Conservation (phyloP, 2,113 vertebrate genomes). For the Cheirogaleus medius region DNA sequence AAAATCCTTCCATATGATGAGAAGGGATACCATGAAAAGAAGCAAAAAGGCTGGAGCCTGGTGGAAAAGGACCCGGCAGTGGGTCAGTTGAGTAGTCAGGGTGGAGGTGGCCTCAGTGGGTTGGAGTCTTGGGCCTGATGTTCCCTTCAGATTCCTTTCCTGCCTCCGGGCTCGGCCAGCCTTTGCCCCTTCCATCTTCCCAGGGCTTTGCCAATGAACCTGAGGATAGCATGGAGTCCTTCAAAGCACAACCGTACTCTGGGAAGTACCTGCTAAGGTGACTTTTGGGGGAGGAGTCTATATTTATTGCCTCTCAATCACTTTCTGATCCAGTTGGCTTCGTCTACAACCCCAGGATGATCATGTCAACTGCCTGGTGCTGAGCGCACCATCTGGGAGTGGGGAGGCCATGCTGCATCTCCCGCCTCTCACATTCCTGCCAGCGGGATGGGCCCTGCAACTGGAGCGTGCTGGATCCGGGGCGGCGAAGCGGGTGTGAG, state of each 20-base stretch:
- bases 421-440: fast-evolving
- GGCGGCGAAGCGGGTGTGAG: not conserved
- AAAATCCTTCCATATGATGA: slow-evolving; percentile 55
- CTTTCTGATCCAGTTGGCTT: not conserved
- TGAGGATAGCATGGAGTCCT: not conserved
- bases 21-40: slow-evolving; percentile 78
- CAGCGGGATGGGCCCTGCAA: fast-evolving
- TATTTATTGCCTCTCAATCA: slow-evolving; percentile 38
- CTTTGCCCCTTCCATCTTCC: not conserved
- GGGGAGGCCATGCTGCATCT: not conserved
- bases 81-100: not conserved
- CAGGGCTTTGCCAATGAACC: not conserved
- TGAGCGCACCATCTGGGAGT: not conserved
- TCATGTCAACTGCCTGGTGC: not conserved
- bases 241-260: not conserved
- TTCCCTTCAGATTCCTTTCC: not conserved
- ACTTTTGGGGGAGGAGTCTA: not conserved
- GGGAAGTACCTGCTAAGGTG: not conserved
- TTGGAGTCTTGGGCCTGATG: not conserved
- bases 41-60: not conserved
- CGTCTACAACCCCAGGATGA: slow-evolving; percentile 10
- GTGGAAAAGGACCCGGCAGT: not conserved
- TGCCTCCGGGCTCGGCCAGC: not conserved
- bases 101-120: not conserved
- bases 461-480: fast-evolving